Base-by-base conservation (phyloP, 1,140 invertebrate species). In the Intoshia linei region DNA sequence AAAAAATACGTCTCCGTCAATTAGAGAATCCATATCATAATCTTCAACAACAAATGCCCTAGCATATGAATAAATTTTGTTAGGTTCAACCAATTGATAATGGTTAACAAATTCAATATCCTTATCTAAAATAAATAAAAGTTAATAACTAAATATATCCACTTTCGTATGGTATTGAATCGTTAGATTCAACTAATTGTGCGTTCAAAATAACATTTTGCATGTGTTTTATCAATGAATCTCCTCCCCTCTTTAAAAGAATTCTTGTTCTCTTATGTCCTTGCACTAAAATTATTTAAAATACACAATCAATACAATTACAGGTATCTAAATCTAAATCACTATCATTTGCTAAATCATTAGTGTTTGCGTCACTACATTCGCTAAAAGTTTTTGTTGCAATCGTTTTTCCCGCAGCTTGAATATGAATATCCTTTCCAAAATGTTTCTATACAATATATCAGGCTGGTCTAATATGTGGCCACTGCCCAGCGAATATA, bases 1-100 rank as follows among this genome's bases (percentile, higher is more conserved):
- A 27, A 27, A 14, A 38, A 36, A 34, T 41, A 56, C 54, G 25
- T 44, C 42, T 15, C 40, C 37, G 18, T 43, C 44, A 3, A 57
- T 44, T 11, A 53, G 45, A 3, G 48, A 45, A 39, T 56, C 49
- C 36, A 45, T 48, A 30, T 56, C 50, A n/a, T 48, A 45, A 40
- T 57, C 53, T 34, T 57, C 54, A 15, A 54, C 50, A 20, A 48
- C 50, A 45, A 57, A 57, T 3, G 51, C 49, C 27, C 46, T 43
- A 6, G 50, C 54, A 36, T 57, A 57, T 13, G 40, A 36, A 21
- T 55, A 52, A 18, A 57, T 31, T 24, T 51, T 49, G 3, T 42
- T 45, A 1, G 46, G 39, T 37, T 57, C 52, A 2, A 57, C 53
- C 14, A 57, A 45, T 13, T 47, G 41, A 38, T 57, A 57, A 37